A percentile compares a stretch with the other conserved stretches of the same genome.
Evolutionary conservation across 2,888 invertebrate species (phyloP).

Genomic region (Athalia rosae): DNA sequence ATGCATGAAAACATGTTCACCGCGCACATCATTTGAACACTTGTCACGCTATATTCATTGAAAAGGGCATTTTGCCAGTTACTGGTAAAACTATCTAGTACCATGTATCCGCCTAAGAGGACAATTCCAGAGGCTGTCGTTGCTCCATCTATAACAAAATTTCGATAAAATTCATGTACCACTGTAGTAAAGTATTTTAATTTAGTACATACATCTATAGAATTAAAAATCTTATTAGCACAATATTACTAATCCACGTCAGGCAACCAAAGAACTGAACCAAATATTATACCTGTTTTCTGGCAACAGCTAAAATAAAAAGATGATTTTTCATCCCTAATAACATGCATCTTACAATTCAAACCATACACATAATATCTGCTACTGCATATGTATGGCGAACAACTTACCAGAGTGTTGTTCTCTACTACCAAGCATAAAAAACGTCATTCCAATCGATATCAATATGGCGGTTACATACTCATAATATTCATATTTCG

Average conservation of each 20-base stretch:
- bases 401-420: constrained; percentile 75
- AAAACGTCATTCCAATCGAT: constrained; percentile 94
- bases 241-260: too few species aligned
- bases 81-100: constrained; percentile 97
- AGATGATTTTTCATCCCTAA: too few species aligned
- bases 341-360: neutral
- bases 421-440: constrained; percentile 88
- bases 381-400: neutral
- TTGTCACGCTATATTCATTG: constrained; percentile 84
- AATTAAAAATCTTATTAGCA: constrained; percentile 15
- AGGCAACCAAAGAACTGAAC: too few species aligned
- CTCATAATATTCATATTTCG: constrained; percentile 92
- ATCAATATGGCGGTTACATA: constrained; percentile 93
- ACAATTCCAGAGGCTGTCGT: constrained; percentile 90
- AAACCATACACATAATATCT: neutral
- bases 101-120: constrained; percentile 92
- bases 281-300: too few species aligned
- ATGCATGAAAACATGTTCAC: constrained; percentile 96
- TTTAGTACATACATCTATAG: neutral
- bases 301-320: too few species aligned
- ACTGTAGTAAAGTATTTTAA: constrained; percentile 34
- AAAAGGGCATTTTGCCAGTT: constrained; percentile 98
- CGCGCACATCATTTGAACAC: constrained; percentile 96
- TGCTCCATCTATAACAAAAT: constrained; percentile 74
- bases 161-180: constrained; percentile 11